Base-by-base conservation (phyloP, 1,140 invertebrate species). In the Leptoteleia sp. region DNA sequence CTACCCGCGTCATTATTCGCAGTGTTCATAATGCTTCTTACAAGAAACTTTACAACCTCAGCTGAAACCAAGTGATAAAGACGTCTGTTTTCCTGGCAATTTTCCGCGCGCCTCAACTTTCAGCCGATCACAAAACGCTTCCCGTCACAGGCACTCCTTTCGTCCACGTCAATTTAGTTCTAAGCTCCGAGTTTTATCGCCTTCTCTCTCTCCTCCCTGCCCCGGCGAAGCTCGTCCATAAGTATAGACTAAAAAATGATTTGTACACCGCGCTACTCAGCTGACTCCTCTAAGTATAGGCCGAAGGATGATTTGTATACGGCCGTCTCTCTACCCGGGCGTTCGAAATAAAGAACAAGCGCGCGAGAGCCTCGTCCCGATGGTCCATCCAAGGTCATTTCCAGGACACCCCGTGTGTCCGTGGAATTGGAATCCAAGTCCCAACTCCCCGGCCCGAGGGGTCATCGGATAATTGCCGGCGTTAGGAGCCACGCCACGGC, bases 221-320 rank as follows among this genome's bases (percentile, higher is more conserved):
- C 40, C 13, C 16, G 27, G 33, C 52, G 57, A 40, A 75, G 37
- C 35, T 27, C 38, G 54, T 40, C 31, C 54, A 48, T 80, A 76
- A 80, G 77, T 80, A 80, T 80, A 80, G 71, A 72, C 77, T 71
- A 75, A 79, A 79, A 76, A 75, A 73, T 79, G 77, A 79, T 79
- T 79, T 79, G 77, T 79, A 79, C 65, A 79, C 65, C 43, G 55
- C 71, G 77, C 70, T 75, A 72, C 77, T 80, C 77, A 80, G 61
- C 77, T 76, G 68, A 70, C 76, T 73, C 72, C 52, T 75, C 45
- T 83, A 83, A 83, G 82, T 83, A 83, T 83, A 83, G 82, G 47
- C 67, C 76, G 68, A 79, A 22, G 72, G 76, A 83, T 83, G 82
- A 83, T 83, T 83, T 83, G 82, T 83, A 81, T 80, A 81, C 76